Base-by-base conservation (phyloP, 2,113 vertebrate species). In the Ptilorrhoa leucosticta region DNA sequence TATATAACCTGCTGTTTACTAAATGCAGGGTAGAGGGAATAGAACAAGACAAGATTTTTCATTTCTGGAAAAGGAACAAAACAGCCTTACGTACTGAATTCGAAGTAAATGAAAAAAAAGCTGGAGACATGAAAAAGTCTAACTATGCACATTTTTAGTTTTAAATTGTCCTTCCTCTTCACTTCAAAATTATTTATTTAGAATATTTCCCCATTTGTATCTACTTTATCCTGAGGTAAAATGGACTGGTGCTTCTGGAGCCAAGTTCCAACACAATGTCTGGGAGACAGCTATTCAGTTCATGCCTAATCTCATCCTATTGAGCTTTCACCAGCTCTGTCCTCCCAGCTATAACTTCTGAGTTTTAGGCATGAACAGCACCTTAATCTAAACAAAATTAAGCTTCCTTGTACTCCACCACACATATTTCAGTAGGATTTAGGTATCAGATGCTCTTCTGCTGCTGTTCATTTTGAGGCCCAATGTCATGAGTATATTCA, bases 291-390 rank as follows among this genome's bases (percentile, higher is more conserved):
- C 11, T 54, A 42, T 26, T 65, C 61, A 11, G 5, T 28, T 37
- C 9, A 10, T 70, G 14, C 26, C 22, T 56, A 58, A 37, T 40
- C 28, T 7, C 16, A 40, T 24, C 0, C 0, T 30, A 33, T 1
- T 56, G 37, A 51, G 9, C 30, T 70, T 54, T 60, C 33, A 87
- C 28, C 26, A 76, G 16, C 20, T 66, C 12, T 14, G 30, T 37
- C 27, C 19, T 26, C 16, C 30, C 54, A 40, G 75, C 26, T 31
- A 6, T 50, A 76, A 24, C 12, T 71, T 81, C 31, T 42, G 13
- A 42, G 11, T 51, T 77, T 16, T 14, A 45, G 42, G 23, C 51
- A 66, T 15, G 18, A 64, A 27, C 21, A 79, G 28, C 69, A 69
- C n/a, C 18, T 79, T 35, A 75, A 83, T 44, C 35, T 60, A 58